A percentile compares a stretch with the other conserved stretches of the same genome.
phyloP scores from a whole-genome alignment of 2,113 vertebrate genomes.

The Cavia aperea region DNA sequence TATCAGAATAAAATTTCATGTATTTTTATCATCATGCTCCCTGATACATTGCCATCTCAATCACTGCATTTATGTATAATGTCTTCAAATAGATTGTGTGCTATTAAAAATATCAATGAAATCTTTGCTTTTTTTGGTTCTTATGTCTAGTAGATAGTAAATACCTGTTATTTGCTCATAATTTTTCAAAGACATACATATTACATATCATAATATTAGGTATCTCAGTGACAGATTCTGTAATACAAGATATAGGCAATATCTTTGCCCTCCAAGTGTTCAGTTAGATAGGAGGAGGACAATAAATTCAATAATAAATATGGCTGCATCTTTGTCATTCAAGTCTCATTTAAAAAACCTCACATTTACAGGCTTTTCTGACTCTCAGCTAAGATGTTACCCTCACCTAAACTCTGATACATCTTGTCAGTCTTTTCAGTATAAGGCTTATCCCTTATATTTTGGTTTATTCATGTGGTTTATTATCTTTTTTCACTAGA shows the following conservation, averaged over 20 bases:
- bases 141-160: background rate
- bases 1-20: background rate
- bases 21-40: background rate
- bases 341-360: background rate
- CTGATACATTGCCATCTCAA: background rate
- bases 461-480: background rate
- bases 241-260: background rate
- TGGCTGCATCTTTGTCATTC: background rate
- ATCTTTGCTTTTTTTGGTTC: background rate
- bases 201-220: background rate
- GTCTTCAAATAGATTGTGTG: background rate
- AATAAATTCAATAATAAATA: background rate
- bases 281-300: background rate
- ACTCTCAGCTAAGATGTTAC: background rate
- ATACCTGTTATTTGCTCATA: constrained; percentile 23
- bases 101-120: background rate
- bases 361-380: background rate
- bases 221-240: background rate
- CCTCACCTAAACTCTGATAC: background rate
- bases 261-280: background rate
- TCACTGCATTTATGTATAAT: background rate
- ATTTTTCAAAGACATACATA: background rate
- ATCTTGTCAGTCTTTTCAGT: background rate
- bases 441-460: background rate
- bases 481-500: background rate